These are phyloP conservation scores for Plebejus argus DNA, from an alignment of 2,888 invertebrate genomes.

Conservation along the genomic window DNA sequence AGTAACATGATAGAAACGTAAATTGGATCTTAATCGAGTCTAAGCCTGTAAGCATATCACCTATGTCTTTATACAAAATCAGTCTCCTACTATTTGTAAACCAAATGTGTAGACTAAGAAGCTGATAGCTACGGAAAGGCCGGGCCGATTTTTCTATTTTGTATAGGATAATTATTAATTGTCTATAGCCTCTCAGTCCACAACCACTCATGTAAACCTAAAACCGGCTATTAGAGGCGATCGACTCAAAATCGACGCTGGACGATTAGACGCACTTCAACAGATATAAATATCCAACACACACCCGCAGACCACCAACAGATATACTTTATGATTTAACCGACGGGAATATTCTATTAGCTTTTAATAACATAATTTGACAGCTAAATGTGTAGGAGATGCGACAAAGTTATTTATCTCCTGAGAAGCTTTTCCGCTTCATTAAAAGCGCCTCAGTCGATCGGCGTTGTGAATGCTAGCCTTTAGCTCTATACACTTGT, in stretches of 20 bases:
- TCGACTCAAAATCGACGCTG: conserved; percentile 20
- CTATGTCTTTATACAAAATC: conserved; percentile 74
- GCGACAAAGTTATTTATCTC: neutral
- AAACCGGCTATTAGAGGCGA: conserved; percentile 22
- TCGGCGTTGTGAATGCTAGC: conserved; percentile 18
- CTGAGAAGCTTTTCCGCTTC: neutral
- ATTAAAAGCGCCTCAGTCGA: neutral
- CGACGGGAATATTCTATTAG: neutral
- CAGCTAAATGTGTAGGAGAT: neutral
- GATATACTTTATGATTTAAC: conserved; percentile 1
- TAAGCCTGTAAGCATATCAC: conserved; percentile 71
- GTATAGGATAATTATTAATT: neutral
- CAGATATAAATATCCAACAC: conserved; percentile 25
- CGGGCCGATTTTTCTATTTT: neutral
- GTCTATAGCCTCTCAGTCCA: conserved; percentile 15
- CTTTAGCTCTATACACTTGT: neutral
- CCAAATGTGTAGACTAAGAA: conserved; percentile 55
- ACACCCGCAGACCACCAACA: conserved; percentile 8
- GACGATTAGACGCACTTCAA: conserved; percentile 28
- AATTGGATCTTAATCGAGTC: conserved; percentile 54
- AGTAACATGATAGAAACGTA: conserved; percentile 51
- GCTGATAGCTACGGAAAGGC: conserved; percentile 47
- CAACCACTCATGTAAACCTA: conserved; percentile 48
- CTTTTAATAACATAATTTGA: neutral
- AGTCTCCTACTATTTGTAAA: conserved; percentile 79